These are phyloP conservation scores for Microctonus aethiopoides DNA, from an alignment of 2,888 invertebrate genomes.

Conservation along the genomic window DNA sequence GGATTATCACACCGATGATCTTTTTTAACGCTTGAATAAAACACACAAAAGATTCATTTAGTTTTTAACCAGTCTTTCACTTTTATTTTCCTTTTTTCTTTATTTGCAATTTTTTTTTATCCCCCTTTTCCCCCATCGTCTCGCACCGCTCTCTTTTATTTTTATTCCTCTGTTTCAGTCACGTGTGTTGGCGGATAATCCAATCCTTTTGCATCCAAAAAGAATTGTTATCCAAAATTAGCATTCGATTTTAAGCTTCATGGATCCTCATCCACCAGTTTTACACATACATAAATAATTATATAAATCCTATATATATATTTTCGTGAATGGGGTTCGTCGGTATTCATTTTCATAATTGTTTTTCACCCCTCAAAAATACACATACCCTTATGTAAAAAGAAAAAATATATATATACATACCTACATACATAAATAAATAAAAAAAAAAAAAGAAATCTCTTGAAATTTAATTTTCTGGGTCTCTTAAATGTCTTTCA, in stretches of 20 bases:
- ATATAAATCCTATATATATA: background rate
- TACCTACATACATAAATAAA: too few relatives aligned
- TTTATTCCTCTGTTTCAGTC: constrained; percentile 5
- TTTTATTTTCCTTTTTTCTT: background rate
- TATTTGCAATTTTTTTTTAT: background rate
- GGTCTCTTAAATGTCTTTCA: background rate
- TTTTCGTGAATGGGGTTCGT: background rate
- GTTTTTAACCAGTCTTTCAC: constrained; percentile 9
- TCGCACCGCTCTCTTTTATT: background rate
- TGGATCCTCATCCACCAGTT: background rate
- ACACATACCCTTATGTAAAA: background rate
- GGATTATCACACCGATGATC: constrained; percentile 17
- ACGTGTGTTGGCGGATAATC: constrained; percentile 34
- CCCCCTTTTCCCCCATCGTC: too few relatives aligned
- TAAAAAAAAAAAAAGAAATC: background rate
- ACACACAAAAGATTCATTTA: constrained; percentile 17
- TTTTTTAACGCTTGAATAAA: constrained; percentile 10
- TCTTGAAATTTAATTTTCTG: background rate
- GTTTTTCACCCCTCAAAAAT: constrained; percentile 9
- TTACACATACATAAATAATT: background rate
- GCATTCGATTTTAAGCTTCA: constrained; percentile 28
- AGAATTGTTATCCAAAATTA: constrained; percentile 23
- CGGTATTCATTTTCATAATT: constrained; percentile 19
- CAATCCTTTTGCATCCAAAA: constrained; percentile 21
- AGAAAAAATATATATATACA: too few relatives aligned